Conservation (phyloP, 2,113 vertebrate genomes). For the Nanorana parkeri region DNA sequence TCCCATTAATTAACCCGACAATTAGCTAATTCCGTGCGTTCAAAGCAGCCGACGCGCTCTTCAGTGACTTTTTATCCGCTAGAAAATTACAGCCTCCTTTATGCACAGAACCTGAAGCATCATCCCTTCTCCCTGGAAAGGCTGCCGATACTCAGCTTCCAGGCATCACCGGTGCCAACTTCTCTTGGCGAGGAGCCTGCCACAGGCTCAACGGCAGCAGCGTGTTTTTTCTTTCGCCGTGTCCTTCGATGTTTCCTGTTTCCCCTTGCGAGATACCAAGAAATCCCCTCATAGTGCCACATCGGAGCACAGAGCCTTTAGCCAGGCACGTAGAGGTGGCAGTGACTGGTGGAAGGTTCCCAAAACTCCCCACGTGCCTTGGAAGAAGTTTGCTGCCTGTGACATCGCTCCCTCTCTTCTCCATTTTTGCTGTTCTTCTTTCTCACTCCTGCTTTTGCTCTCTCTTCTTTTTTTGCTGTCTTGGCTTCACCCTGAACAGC, state of each 20-base stretch:
- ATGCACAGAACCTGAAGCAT: constrained; percentile 7
- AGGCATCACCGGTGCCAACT: constrained; percentile 30
- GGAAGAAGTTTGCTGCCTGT: constrained; percentile 64
- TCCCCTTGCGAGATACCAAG: constrained; percentile 78
- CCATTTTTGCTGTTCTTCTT: constrained; percentile 62
- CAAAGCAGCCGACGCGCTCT: constrained; percentile 4
- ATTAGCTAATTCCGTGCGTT: constrained; percentile 70
- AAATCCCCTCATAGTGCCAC: constrained; percentile 76
- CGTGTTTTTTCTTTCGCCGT: constrained; percentile 5
- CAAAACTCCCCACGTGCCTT: constrained; percentile 64
- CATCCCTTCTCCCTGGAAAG: constrained; percentile 18
- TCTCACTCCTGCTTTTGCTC: constrained; percentile 61
- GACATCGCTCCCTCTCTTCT: constrained; percentile 65
- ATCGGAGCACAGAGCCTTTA: constrained; percentile 68
- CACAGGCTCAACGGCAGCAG: background rate
- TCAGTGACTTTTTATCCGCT: constrained; percentile 29
- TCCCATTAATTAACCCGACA: constrained; percentile 80
- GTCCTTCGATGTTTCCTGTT: constrained; percentile 59
- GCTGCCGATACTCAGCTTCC: constrained; percentile 9
- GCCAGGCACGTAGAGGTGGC: constrained; percentile 62
- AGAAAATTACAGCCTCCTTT: constrained; percentile 38
- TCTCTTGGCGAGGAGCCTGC: constrained; percentile 29
- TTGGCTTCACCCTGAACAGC: constrained; percentile 68
- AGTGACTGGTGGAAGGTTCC: constrained; percentile 65
- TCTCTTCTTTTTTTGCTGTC: constrained; percentile 63